Percentiles rank a stretch among this genome's conserved stretches.
These are phyloP conservation scores for Anguilla megastoma DNA, from an alignment of 2,797 vertebrate species.

Conservation along the genomic window DNA sequence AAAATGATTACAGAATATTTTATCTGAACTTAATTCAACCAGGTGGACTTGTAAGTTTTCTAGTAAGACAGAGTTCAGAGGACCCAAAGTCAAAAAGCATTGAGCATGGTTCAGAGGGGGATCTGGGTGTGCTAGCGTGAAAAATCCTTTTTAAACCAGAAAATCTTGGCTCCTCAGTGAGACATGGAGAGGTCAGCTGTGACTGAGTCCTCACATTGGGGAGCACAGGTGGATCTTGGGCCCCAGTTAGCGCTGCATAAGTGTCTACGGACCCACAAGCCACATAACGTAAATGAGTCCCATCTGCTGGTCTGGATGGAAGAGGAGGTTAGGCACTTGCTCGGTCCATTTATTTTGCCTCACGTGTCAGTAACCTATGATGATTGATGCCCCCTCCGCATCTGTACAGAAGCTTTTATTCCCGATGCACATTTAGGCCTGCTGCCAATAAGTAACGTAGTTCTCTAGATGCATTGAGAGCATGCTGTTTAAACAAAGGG, in stretches of 20 bases:
- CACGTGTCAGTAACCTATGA: constrained; percentile 38
- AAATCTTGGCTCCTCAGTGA: neutral
- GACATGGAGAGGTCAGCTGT: constrained; percentile 26
- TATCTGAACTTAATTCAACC: neutral
- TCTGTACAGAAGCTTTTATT: constrained; percentile 43
- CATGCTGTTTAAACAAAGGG: neutral
- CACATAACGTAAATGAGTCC: constrained; percentile 67
- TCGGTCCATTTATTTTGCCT: constrained; percentile 45
- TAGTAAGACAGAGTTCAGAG: neutral
- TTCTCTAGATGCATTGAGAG: neutral
- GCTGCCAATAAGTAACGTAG: constrained; percentile 38
- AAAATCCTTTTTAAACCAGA: neutral
- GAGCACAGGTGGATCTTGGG: constrained; percentile 29
- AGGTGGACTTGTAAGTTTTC: neutral
- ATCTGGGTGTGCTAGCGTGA: neutral
- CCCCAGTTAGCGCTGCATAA: constrained; percentile 14
- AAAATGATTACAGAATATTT: neutral
- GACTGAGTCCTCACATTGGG: neutral
- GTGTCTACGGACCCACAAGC: constrained; percentile 30
- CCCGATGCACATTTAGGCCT: constrained; percentile 44
- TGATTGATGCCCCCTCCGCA: constrained; percentile 52
- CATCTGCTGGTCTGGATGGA: constrained; percentile 63
- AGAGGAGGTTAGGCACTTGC: constrained; percentile 40
- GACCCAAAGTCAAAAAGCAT: neutral
- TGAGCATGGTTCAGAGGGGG: neutral